A percentile compares a stretch with the other conserved stretches of the same genome.
Evolutionary conservation across 2,113 vertebrate species (phyloP).

Genomic region (Plestiodon gilberti): DNA sequence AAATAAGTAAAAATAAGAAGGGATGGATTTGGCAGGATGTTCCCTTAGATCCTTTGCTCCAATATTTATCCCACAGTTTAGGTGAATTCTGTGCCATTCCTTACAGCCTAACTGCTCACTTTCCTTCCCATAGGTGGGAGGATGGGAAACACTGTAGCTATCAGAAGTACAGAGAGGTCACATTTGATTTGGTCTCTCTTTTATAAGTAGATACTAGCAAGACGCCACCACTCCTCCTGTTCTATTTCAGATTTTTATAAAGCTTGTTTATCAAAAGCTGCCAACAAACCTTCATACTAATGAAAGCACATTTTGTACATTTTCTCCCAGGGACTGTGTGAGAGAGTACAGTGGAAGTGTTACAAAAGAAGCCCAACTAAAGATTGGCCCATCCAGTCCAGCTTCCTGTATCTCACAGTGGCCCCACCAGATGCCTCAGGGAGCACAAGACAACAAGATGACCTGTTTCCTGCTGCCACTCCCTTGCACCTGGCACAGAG

Average conservation of each 20-base stretch:
- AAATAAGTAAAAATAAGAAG: not conserved
- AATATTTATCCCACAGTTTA: not conserved
- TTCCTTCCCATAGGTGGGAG: not conserved
- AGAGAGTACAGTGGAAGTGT: not conserved
- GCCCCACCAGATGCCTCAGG: too few species aligned
- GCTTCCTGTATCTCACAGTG: too few species aligned
- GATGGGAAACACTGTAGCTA: not conserved
- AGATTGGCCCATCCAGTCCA: too few species aligned
- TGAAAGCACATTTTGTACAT: not conserved
- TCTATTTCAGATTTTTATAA: not conserved
- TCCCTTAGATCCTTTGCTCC: not conserved
- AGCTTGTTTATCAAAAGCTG: not conserved
- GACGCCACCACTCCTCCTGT: not conserved
- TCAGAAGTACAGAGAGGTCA: not conserved
- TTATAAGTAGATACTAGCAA: not conserved
- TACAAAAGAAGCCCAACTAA: not conserved
- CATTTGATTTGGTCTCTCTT: not conserved
- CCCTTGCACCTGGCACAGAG: too few species aligned
- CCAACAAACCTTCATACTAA: not conserved
- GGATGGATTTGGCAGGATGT: not conserved
- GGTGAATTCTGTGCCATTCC: not conserved
- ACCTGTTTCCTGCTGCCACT: too few species aligned
- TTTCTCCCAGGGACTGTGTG: not conserved
- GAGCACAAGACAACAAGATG: too few species aligned
- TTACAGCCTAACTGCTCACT: not conserved